Base-by-base conservation (phyloP, 2,888 invertebrate species). In the Dusona sp. region DNA sequence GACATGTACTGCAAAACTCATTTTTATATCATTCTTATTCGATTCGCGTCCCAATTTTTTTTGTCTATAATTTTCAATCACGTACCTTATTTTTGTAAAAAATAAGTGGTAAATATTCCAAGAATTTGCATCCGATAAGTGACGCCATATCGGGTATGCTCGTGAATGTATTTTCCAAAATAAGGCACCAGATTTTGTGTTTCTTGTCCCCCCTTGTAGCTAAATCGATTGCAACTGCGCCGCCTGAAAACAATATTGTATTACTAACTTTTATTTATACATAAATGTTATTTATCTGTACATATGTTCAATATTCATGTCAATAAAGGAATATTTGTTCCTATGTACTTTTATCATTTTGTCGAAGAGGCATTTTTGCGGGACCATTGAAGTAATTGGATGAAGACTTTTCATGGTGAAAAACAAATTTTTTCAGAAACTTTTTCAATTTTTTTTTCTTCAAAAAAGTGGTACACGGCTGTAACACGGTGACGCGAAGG, bases 121-220 rank as follows among this genome's bases (percentile, higher is more conserved):
- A 93, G 89, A 97, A 95, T 91, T 95, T 95, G 95, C 97, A 96
- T 92, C 97, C 97, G 89, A 99, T 96, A 89, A 97, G 96, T 90
- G 96, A 96, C 25, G 98, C 98, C 97, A 99, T 98, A 88, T 98
- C 98, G 48, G 98, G 98, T 94, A 99, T 98, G 93, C 97, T 98
- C 6, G 98, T 98, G 92, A 99, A 99, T 3, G 99, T 99, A 94
- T 99, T 99, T 94, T 99, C 99, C 25, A 99, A 96, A 89, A 99
- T 96, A 87, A 98, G 94, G 89, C 97, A 98, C 96, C 98, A 97
- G 87, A 99, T 96, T 95, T 97, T 97, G 90, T 96, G 96, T 57
- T 96, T 95, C 94, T 97, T 98, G 89, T 97, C 96, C 25, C 96
- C 95, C 91, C 97, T 96, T 29, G 97, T 96, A 2, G 97, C 97